These are phyloP conservation scores for Zeugodacus cucurbitae DNA, from an alignment of 1,140 invertebrate genomes.

Conservation along the genomic window DNA sequence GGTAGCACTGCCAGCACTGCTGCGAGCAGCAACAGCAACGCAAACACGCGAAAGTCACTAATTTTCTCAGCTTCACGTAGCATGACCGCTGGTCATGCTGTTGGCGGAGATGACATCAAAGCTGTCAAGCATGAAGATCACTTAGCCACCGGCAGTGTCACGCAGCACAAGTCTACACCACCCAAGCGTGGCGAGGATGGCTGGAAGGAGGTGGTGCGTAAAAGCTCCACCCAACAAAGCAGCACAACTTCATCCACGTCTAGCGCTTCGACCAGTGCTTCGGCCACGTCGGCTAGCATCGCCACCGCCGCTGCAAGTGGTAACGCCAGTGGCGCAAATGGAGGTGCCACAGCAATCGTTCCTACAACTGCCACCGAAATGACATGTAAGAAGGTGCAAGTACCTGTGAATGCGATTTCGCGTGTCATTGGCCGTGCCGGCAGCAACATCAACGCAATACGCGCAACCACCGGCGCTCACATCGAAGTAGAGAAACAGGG, in stretches of 20 bases:
- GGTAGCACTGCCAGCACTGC: not conserved
- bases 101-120: not conserved
- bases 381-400: conserved; percentile 83
- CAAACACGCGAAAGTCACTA: conserved; percentile 42
- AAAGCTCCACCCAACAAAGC: conserved; percentile 70
- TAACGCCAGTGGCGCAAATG: conserved; percentile 45
- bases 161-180: not conserved
- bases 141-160: not conserved
- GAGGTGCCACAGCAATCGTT: conserved; percentile 11
- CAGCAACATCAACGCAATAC: conserved; percentile 96
- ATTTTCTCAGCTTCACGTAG: conserved; percentile 44
- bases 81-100: not conserved
- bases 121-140: not conserved
- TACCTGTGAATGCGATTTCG: conserved; percentile 93
- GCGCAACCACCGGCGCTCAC: conserved; percentile 93
- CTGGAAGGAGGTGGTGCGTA: conserved; percentile 96
- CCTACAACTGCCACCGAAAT: conserved; percentile 53
- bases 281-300: conserved; percentile 23
- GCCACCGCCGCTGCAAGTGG: conserved; percentile 43
- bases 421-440: conserved; percentile 95
- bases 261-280: conserved; percentile 11
- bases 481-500: conserved; percentile 98
- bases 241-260: conserved; percentile 43
- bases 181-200: conserved; percentile 81
- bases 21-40: not conserved